phyloP scores from a whole-genome alignment of 2,888 invertebrate species.

The Poecilobothrus nobilitatus region DNA sequence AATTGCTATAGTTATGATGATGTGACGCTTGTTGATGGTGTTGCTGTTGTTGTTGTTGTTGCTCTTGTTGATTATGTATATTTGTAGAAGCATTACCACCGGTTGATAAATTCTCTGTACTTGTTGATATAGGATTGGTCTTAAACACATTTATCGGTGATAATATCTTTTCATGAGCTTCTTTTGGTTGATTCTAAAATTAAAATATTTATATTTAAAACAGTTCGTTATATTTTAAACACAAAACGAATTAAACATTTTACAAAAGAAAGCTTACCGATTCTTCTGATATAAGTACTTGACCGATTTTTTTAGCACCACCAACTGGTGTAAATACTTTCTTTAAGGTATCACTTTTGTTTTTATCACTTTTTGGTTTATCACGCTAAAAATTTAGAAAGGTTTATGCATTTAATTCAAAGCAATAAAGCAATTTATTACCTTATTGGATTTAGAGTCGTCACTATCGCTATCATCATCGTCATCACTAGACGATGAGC shows the following conservation, averaged over 20 bases:
- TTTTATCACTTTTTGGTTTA: slow-evolving; percentile 53
- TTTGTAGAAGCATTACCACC: slow-evolving; percentile 1
- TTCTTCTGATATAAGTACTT: slow-evolving; percentile 62
- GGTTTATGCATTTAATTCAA: not conserved
- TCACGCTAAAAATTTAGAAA: slow-evolving; percentile 27
- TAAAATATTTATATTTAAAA: not conserved
- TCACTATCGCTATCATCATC: slow-evolving; percentile 26
- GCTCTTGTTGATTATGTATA: slow-evolving; percentile 23
- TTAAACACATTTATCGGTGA: slow-evolving; percentile 29
- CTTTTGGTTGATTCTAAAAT: slow-evolving; percentile 39
- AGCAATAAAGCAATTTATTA: slow-evolving; percentile 12
- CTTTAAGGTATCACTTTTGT: slow-evolving; percentile 59
- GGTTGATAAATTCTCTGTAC: not conserved
- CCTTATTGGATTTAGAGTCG: slow-evolving; percentile 29
- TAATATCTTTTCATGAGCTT: slow-evolving; percentile 28
- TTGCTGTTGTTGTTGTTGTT: slow-evolving; percentile 24
- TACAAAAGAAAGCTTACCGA: slow-evolving; percentile 34
- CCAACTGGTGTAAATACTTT: slow-evolving; percentile 64
- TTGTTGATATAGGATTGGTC: slow-evolving; percentile 15
- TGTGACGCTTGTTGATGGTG: slow-evolving; percentile 21
- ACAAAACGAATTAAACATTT: too few relatives aligned
- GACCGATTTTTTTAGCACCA: slow-evolving; percentile 62
- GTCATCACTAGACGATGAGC: slow-evolving; percentile 20
- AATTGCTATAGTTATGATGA: slow-evolving; percentile 25
- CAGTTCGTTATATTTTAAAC: too few relatives aligned